Base-by-base conservation (phyloP, 2,113 vertebrate species). In the Tringa solitaria region DNA sequence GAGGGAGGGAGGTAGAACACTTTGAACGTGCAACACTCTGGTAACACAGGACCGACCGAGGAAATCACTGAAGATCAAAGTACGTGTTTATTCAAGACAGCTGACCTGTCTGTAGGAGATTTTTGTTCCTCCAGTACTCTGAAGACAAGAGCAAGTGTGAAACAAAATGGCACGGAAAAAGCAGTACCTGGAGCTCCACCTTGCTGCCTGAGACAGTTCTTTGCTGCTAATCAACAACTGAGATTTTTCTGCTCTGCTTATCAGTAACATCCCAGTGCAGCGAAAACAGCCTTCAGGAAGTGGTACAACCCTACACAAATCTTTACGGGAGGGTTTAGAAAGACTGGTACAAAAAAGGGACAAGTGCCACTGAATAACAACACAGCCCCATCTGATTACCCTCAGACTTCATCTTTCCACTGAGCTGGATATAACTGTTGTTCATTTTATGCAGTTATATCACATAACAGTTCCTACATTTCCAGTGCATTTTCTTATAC, bases 171-270 rank as follows among this genome's bases (percentile, higher is more conserved):
- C 35, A 3, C 2, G 9, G 68, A 20, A 32, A 85, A 90, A 63
- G 33, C 79, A 50, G 2, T 41, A 78, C 60, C 92, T 90, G 88
- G 21, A 92, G 83, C 92, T 90, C 73, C 73, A 84, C 81, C 84
- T 92, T 92, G 89, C 90, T 94, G 74, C 39, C 53, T 0, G 0
- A 72, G 27, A n/a, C 26, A 41, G 56, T 32, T 30, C 78, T 45
- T 89, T 79, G 70, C 61, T 89, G 73, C 21, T 69, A 4, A 65
- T 8, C 60, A 88, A 14, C 73, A 53, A 8, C 28, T 5, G 5
- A 56, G 53, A 53, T 27, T 64, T 87, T 78, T 64, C 60, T 70
- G 39, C 72, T 59, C 43, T 64, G 0, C 57, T 51, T 45, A 28
- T 77, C 6, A 2, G 1, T 27, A 37, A 60, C 30, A 48, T 45